Evolutionary conservation across 2,113 vertebrate genomes (phyloP), one percentile per base, ranked within the genome.

Genomic region (Notothenia coriiceps): DNA sequence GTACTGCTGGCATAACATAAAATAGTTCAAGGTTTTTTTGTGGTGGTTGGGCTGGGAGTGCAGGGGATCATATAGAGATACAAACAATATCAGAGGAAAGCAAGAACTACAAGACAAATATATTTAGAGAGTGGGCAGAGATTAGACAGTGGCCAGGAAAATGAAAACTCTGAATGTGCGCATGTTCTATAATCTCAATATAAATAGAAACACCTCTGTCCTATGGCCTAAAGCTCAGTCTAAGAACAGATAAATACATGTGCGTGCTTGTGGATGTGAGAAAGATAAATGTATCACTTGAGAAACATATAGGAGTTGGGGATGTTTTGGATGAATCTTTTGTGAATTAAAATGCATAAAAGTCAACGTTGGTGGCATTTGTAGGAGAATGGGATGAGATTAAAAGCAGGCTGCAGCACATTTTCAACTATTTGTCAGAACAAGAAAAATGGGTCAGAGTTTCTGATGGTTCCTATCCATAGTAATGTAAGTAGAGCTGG

Each of bases 221-320:
- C 74, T 46, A 11, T 10, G 60, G 83, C 52, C 52, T 56, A 80
- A 85, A 90, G 74, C 74, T 86, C 79, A 82, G 49, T 55, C 5
- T 43, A 22, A 50, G 43, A 47, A 59, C 56, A 75, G 64, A 50
- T 51, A 81, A 77, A 77, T 20, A 52, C 29, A 46, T 64, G 17
- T 59, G 49, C 57, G 70, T 29, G 49, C 66, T 66, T 29, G 14
- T 49, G 51, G 62, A 57, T 70, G 50, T 33, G 25, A 33, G 3
- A 40, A 40, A 18, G n/a, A 29, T 0, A 17, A 15, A 43, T 47
- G 5, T 61, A 59, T 17, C 1, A 51, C 67, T 14, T 33, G 33
- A 64, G 64, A 49, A 46, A 50, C 2, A 51, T 43, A 40, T 72
- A 10, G 7, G 22, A 65, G 12, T 11, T 69, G 20, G 51, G 44